phyloP scores from a whole-genome alignment of 2,888 invertebrate species.

The Folsomia manolachei region DNA sequence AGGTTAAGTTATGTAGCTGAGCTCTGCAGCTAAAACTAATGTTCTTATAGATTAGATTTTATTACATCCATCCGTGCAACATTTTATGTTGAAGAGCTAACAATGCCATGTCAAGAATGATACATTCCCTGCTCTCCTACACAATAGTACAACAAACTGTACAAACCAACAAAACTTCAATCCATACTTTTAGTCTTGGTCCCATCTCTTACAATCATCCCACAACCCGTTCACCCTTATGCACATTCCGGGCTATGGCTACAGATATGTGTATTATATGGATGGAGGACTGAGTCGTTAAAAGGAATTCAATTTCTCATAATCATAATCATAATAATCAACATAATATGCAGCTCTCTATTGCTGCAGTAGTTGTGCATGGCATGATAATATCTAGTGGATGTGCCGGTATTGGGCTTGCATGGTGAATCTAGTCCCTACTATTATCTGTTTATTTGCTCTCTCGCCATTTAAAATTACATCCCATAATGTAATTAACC shows the following conservation, averaged over 20 bases:
- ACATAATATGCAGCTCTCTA: conserved; percentile 24
- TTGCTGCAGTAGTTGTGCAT: too few species aligned
- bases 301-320: conserved; percentile 45
- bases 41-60: conserved; percentile 20
- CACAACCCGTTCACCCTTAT: conserved; percentile 26
- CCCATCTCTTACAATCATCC: conserved; percentile 23
- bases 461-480: conserved; percentile 10
- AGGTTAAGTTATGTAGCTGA: too few species aligned
- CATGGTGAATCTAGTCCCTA: background rate
- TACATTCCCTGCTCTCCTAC: conserved; percentile 11
- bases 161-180: conserved; percentile 35
- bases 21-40: background rate
- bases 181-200: conserved; percentile 26
- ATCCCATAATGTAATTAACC: conserved; percentile 4
- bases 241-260: conserved; percentile 33
- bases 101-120: conserved; percentile 22
- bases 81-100: conserved; percentile 11
- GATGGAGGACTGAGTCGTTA: conserved; percentile 17
- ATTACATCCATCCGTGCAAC: conserved; percentile 15
- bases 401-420: too few species aligned
- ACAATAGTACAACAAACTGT: too few species aligned
- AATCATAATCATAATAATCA: conserved; percentile 31
- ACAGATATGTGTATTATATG: background rate
- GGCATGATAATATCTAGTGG: too few species aligned
- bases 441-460: conserved; percentile 21